A percentile compares a stretch with the other conserved stretches of the same genome.
Conservation (phyloP, 2,888 invertebrate species). For the Mechanitis messenoides region DNA sequence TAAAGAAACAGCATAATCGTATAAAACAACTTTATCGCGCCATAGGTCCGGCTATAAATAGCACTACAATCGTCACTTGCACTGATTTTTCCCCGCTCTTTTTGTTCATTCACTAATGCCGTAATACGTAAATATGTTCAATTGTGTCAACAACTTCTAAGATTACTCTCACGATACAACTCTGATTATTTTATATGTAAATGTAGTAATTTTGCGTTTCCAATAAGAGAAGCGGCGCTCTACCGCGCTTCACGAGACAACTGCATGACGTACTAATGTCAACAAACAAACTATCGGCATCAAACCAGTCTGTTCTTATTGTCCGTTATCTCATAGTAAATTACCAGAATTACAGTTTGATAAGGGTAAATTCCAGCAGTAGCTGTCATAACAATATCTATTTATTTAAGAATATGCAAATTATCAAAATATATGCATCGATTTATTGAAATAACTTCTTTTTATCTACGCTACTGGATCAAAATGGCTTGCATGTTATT, state of each 20-base stretch:
- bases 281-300: conserved; percentile 41
- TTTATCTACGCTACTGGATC: conserved; percentile 8
- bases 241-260: conserved; percentile 59
- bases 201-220: conserved; percentile 43
- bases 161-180: conserved; percentile 39
- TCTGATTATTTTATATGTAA: conserved; percentile 38
- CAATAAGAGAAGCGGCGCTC: conserved; percentile 53
- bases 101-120: conserved; percentile 51
- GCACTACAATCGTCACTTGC: conserved; percentile 60
- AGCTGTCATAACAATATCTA: not conserved
- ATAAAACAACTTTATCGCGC: conserved; percentile 51
- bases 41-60: conserved; percentile 66
- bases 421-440: not conserved
- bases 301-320: conserved; percentile 27
- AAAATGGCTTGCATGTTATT: conserved; percentile 25
- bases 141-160: conserved; percentile 41
- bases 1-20: conserved; percentile 31
- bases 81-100: conserved; percentile 67
- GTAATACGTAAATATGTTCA: conserved; percentile 34
- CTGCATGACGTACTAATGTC: conserved; percentile 55
- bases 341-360: not conserved
- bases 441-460: conserved; percentile 4
- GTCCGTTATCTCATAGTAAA: conserved; percentile 21
- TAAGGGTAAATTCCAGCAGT: not conserved
- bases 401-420: not conserved